phyloP scores from a whole-genome alignment of 2,113 vertebrate species.

The Dromas ardeola region DNA sequence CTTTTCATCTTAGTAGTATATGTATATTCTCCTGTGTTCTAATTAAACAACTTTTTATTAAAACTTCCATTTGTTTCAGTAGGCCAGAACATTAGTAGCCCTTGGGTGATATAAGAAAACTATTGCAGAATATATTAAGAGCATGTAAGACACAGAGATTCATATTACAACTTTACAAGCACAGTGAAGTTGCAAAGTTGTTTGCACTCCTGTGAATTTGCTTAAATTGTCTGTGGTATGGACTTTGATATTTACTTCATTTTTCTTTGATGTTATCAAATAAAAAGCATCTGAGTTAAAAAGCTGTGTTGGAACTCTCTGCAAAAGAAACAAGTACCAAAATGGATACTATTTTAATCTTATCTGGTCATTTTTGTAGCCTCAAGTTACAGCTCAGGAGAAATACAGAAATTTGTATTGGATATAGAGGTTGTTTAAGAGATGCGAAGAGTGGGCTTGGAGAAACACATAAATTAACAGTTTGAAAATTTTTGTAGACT shows the following conservation, averaged over 20 bases:
- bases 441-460: not conserved
- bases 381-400: not conserved
- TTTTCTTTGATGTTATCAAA: not conserved
- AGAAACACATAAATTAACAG: not conserved
- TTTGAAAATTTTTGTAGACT: not conserved
- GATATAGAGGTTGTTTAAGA: not conserved
- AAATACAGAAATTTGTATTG: not conserved
- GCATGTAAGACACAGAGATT: not conserved
- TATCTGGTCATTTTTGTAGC: not conserved
- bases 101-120: not conserved
- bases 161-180: not conserved
- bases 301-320: not conserved
- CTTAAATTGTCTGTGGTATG: not conserved
- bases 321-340: not conserved
- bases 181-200: not conserved
- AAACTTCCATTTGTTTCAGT: not conserved
- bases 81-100: not conserved
- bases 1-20: not conserved
- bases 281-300: not conserved
- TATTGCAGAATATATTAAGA: not conserved
- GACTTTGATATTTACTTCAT: not conserved
- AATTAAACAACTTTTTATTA: not conserved
- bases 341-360: not conserved
- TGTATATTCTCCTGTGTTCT: not conserved
- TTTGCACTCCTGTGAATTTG: not conserved